These are phyloP conservation scores for Charadrius vociferus DNA, from an alignment of 2,113 vertebrate species.

Conservation along the genomic window DNA sequence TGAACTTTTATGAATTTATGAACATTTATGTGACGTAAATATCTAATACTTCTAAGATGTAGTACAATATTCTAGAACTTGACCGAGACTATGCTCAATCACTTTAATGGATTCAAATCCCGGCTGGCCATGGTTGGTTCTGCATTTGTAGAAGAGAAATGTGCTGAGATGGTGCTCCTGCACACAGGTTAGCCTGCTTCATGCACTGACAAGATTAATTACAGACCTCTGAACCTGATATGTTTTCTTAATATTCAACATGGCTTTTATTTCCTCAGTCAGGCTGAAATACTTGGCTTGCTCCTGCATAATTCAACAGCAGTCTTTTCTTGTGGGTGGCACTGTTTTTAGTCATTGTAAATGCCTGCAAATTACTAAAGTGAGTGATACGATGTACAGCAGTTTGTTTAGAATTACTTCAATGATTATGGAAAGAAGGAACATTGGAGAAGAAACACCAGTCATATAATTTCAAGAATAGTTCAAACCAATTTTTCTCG, in stretches of 20 bases:
- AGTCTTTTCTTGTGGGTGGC: slow-evolving; percentile 20
- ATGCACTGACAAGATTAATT: slow-evolving; percentile 73
- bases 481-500: neutral
- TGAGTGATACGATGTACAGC: neutral
- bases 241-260: slow-evolving; percentile 65
- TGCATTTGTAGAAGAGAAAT: neutral
- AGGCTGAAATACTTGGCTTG: slow-evolving; percentile 47
- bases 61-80: slow-evolving; percentile 14
- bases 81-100: neutral
- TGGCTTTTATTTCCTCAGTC: slow-evolving; percentile 34
- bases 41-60: slow-evolving; percentile 62
- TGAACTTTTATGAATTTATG: no score
- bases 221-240: slow-evolving; percentile 64
- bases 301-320: slow-evolving; percentile 58
- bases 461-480: neutral
- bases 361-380: slow-evolving; percentile 1
- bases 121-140: neutral
- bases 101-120: slow-evolving; percentile 43
- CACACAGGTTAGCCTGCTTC: neutral
- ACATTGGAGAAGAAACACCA: neutral
- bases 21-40: neutral
- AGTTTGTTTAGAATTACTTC: slow-evolving; percentile 2
- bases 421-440: neutral
- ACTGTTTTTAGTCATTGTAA: slow-evolving; percentile 1
- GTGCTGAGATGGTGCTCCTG: neutral